A percentile compares a stretch with the other conserved stretches of the same genome.
phyloP scores from a whole-genome alignment of 2,113 vertebrate genomes.

The Rhodinocichla rosea region DNA sequence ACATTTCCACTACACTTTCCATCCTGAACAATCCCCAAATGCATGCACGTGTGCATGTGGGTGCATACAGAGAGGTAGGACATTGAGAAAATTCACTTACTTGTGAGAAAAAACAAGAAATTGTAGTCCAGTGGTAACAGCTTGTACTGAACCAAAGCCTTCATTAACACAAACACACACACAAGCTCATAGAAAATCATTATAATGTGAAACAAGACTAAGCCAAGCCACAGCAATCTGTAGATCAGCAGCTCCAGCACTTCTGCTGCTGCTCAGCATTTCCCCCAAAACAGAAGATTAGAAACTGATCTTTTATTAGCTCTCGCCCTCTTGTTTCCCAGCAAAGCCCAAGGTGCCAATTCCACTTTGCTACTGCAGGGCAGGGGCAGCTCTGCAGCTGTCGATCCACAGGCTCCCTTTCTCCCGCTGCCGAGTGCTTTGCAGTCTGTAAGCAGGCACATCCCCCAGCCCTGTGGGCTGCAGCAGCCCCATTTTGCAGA shows the following conservation, averaged over 20 bases:
- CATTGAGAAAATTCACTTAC: not conserved
- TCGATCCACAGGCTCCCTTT: not conserved
- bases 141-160: slow-evolving; percentile 35
- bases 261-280: not conserved
- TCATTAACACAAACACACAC: slow-evolving; percentile 23
- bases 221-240: slow-evolving; percentile 44
- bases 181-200: slow-evolving; percentile 16
- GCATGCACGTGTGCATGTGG: slow-evolving; percentile 6
- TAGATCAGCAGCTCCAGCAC: not conserved
- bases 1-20: slow-evolving; percentile 50
- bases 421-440: accelerated
- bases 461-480: not conserved
- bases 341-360: not conserved
- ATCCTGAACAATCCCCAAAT: not conserved
- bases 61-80: not conserved
- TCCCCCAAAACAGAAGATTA: slow-evolving; percentile 28
- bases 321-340: not conserved
- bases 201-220: slow-evolving; percentile 29
- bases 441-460: not conserved
- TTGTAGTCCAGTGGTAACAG: slow-evolving; percentile 18
- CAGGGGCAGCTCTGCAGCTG: slow-evolving; percentile 22
- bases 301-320: slow-evolving; percentile 45
- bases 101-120: slow-evolving; percentile 24
- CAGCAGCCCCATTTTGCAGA: not conserved
- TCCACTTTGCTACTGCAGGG: not conserved